Evolutionary conservation across 2,113 vertebrate species (phyloP).

Genomic region (Phoxinus phoxinus): DNA sequence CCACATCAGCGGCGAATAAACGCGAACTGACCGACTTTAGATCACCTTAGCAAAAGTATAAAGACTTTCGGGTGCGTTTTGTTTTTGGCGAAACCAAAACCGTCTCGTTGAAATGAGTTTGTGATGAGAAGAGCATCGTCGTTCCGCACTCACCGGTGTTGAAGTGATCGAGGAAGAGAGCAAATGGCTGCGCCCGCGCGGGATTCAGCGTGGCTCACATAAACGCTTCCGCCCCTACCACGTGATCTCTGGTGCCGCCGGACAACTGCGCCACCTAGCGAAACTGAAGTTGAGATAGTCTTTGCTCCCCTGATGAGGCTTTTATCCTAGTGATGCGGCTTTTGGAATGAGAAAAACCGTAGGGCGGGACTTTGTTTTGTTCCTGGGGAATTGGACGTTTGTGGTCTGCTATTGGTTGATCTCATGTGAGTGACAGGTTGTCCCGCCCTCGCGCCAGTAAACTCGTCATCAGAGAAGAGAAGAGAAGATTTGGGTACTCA

Average conservation of each 20-base stretch:
- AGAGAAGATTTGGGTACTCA: too few species aligned
- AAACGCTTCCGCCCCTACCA: slow-evolving; percentile 79
- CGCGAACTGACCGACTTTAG: accelerated
- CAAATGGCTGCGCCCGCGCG: slow-evolving; percentile 80
- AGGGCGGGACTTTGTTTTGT: too few species aligned
- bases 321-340: too few species aligned
- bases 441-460: too few species aligned
- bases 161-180: slow-evolving; percentile 69
- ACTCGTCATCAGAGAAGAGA: too few species aligned
- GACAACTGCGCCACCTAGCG: not conserved
- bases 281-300: too few species aligned
- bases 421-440: too few species aligned
- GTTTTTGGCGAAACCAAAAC: not conserved
- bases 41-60: too few species aligned
- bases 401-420: too few species aligned
- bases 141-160: slow-evolving; percentile 70
- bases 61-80: not conserved
- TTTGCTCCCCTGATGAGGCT: too few species aligned
- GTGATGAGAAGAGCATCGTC: not conserved
- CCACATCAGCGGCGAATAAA: not conserved
- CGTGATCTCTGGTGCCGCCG: slow-evolving; percentile 60
- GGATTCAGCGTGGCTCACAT: slow-evolving; percentile 75
- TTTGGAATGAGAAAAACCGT: too few species aligned
- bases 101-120: not conserved
- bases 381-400: too few species aligned